Conservation (phyloP, 2,888 invertebrate species). For the Eristalis intricaria region DNA sequence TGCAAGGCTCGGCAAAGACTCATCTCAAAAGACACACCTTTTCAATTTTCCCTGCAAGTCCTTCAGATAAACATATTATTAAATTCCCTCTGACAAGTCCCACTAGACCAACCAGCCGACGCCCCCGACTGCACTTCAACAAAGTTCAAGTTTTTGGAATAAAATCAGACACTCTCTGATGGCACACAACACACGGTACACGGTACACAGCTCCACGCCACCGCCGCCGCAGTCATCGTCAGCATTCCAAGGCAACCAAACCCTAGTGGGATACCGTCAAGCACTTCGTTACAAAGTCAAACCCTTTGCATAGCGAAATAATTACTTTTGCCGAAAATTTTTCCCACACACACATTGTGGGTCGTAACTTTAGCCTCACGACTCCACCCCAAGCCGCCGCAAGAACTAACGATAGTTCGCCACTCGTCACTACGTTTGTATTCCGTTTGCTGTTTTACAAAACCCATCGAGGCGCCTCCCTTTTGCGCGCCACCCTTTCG, state of each 20-base stretch:
- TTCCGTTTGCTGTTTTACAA: slow-evolving; percentile 34
- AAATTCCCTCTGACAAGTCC: slow-evolving; percentile 62
- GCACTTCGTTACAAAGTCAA: slow-evolving; percentile 67
- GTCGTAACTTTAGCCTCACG: slow-evolving; percentile 39
- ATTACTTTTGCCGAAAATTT: slow-evolving; percentile 66
- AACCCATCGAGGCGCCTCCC: neutral
- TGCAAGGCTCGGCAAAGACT: neutral
- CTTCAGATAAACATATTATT: slow-evolving; percentile 65
- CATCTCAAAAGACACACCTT: neutral
- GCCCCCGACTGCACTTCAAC: neutral
- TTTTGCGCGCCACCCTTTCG: neutral
- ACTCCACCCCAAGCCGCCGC: neutral
- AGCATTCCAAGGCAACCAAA: slow-evolving; percentile 3
- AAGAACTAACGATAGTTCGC: slow-evolving; percentile 27
- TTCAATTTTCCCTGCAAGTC: slow-evolving; percentile 19
- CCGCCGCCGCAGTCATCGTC: neutral
- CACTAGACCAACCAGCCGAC: neutral
- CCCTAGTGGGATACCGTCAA: neutral
- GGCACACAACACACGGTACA: neutral
- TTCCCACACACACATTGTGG: slow-evolving; percentile 14
- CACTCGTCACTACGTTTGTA: slow-evolving; percentile 52
- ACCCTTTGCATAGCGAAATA: slow-evolving; percentile 68
- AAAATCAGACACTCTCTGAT: slow-evolving; percentile 52
- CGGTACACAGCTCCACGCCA: neutral
- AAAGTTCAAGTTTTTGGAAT: slow-evolving; percentile 41